Conservation (phyloP, 2,113 vertebrate species). For the Camelus dromedarius region DNA sequence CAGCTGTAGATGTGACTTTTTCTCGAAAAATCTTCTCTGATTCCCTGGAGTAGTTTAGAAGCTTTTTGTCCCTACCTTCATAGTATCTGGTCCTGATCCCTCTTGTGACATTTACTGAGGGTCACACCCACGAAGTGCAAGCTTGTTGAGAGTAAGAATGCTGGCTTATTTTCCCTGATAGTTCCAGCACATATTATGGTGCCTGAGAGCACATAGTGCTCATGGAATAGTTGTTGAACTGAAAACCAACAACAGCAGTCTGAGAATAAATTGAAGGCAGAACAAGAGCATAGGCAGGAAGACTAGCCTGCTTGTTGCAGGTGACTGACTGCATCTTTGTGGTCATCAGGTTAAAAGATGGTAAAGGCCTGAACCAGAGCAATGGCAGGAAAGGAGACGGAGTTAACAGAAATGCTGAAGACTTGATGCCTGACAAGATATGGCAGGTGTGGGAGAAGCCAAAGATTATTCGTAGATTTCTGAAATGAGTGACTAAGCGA, state of each 20-base stretch:
- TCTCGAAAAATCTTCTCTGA: background rate
- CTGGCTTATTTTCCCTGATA: background rate
- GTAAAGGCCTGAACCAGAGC: background rate
- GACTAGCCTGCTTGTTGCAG: background rate
- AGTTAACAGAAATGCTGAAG: background rate
- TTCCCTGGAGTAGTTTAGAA: background rate
- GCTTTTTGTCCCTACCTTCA: background rate
- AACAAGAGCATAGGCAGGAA: background rate
- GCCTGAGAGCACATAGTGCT: background rate
- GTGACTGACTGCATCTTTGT: background rate
- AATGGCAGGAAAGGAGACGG: background rate
- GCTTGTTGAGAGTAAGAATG: background rate
- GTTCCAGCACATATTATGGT: background rate
- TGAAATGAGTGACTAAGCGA: background rate
- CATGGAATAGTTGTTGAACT: conserved; percentile 6
- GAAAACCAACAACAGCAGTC: conserved; percentile 1
- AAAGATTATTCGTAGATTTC: conserved; percentile 39
- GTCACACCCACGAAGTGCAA: background rate
- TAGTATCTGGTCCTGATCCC: background rate
- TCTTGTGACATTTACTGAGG: background rate
- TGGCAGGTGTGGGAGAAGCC: background rate
- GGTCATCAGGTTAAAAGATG: background rate
- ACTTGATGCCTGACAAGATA: conserved; percentile 1
- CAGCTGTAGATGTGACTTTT: conserved; percentile 23
- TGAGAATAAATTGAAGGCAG: conserved; percentile 23